Conservation (phyloP, 2,797 vertebrate genomes). For the Lepilemur ruficaudatus region DNA sequence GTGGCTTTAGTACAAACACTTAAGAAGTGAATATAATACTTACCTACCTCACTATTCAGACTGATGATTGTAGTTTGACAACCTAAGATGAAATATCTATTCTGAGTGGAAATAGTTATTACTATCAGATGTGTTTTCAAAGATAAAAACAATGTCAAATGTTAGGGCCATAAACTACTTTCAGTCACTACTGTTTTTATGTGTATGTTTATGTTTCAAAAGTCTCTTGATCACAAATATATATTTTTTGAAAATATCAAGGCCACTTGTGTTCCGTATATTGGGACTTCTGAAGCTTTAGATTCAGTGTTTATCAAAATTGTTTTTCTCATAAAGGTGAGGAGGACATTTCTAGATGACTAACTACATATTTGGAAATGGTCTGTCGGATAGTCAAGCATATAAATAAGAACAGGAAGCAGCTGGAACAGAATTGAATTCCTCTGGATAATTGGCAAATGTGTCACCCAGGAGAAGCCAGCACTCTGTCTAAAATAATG, state of each 20-base stretch:
- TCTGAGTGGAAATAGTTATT: neutral
- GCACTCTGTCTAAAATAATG: conserved; percentile 30
- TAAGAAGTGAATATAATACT: conserved; percentile 21
- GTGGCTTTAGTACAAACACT: neutral
- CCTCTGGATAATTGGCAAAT: conserved; percentile 62
- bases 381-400: conserved; percentile 54
- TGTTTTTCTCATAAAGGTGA: conserved; percentile 52
- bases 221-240: conserved; percentile 13
- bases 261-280: neutral
- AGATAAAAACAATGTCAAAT: conserved; percentile 9
- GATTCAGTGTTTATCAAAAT: conserved; percentile 69
- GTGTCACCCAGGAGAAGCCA: conserved; percentile 41
- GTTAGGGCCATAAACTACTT: conserved; percentile 6
- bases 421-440: conserved; percentile 64
- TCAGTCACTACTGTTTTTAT: neutral
- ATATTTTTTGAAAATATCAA: neutral
- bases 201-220: conserved; percentile 53
- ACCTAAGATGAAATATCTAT: conserved; percentile 21
- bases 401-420: conserved; percentile 52
- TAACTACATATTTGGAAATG: conserved; percentile 48
- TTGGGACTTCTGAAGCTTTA: neutral
- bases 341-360: conserved; percentile 53
- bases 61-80: neutral
- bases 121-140: conserved; percentile 29
- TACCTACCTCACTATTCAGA: neutral